Base-by-base conservation (phyloP, 2,113 vertebrate genomes). In the Bothrops jararaca region DNA sequence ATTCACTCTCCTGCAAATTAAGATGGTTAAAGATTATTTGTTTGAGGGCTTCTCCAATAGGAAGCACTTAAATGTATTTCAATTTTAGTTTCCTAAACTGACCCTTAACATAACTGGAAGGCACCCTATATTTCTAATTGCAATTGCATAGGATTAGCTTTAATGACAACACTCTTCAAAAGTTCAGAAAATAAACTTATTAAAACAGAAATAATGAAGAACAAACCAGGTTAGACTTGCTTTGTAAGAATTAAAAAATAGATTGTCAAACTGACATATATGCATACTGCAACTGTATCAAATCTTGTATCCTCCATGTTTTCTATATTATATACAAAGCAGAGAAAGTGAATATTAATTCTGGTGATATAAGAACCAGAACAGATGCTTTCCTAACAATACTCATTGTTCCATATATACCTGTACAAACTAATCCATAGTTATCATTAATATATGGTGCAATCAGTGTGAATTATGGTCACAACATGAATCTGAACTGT, bases 201-300 rank as follows among this genome's bases (percentile, higher is more conserved):
- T 52, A 39, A 92, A 89, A 86, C 50, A 86, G 57, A 94, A 64
- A 56, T 89, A 80, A n/a, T 90, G 8, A 86, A 92, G 90, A 97
- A 86, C 56, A 95, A 54, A 92, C 91, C 88, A 85, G 80, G 74
- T 23, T 90, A 92, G 42, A 85, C 90, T 64, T 39, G 91, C 95
- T 87, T 60, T 95, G 94, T 86, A 60, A 93, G 86, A n/a, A 94
- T 92, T 88, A 91, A 13, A 92, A 58, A 58, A 94, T 91, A 93
- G 88, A 94, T 74, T 91, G 94, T 86, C 20, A 34, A 74, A 93
- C 90, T 34, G 52, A 85, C 57, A 92, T 23, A 93, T 87, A 89
- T 89, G 69, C 42, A 94, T 93, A 48, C 39, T 74, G 42, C 5
- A 39, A 24, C 34, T 22, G 29, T 4, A 29, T 22, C 34, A n/a